Conservation (phyloP, 1,140 invertebrate genomes). For the Diorhabda sublineata region DNA sequence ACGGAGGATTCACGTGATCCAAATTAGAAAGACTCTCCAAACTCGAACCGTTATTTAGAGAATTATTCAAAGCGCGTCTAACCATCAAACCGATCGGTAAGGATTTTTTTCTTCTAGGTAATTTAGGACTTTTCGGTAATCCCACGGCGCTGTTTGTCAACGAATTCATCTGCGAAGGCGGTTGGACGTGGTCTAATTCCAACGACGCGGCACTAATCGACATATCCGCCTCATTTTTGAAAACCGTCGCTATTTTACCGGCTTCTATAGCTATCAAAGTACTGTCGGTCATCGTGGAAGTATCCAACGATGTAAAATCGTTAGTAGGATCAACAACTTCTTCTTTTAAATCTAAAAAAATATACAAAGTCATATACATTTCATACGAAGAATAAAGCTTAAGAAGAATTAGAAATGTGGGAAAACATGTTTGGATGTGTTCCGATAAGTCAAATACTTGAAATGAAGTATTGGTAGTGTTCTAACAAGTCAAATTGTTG, state of each 20-base stretch:
- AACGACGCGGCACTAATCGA: slow-evolving; percentile 53
- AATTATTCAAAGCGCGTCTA: slow-evolving; percentile 61
- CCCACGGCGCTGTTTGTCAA: slow-evolving; percentile 56
- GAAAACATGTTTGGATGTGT: too few relatives aligned
- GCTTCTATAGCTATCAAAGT: slow-evolving; percentile 70
- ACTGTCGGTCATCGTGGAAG: slow-evolving; percentile 57
- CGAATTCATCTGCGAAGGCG: slow-evolving; percentile 71
- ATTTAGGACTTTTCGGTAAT: slow-evolving; percentile 41
- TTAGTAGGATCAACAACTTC: slow-evolving; percentile 37
- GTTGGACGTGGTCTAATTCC: slow-evolving; percentile 72
- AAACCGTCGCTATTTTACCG: slow-evolving; percentile 61
- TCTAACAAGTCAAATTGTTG: too few relatives aligned
- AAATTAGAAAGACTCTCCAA: slow-evolving; percentile 55
- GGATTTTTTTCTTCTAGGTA: slow-evolving; percentile 57
- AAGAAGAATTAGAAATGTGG: too few relatives aligned
- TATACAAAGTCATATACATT: not conserved
- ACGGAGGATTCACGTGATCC: slow-evolving; percentile 78
- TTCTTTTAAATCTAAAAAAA: slow-evolving; percentile 10
- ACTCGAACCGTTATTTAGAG: slow-evolving; percentile 55
- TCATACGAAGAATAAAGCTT: too few relatives aligned
- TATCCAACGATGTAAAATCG: slow-evolving; percentile 43
- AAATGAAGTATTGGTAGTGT: too few relatives aligned
- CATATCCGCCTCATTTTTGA: slow-evolving; percentile 59
- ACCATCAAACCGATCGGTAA: slow-evolving; percentile 66
- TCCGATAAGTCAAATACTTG: too few relatives aligned